phyloP scores from a whole-genome alignment of 2,797 vertebrate species.

The Amazonetta brasiliensis region DNA sequence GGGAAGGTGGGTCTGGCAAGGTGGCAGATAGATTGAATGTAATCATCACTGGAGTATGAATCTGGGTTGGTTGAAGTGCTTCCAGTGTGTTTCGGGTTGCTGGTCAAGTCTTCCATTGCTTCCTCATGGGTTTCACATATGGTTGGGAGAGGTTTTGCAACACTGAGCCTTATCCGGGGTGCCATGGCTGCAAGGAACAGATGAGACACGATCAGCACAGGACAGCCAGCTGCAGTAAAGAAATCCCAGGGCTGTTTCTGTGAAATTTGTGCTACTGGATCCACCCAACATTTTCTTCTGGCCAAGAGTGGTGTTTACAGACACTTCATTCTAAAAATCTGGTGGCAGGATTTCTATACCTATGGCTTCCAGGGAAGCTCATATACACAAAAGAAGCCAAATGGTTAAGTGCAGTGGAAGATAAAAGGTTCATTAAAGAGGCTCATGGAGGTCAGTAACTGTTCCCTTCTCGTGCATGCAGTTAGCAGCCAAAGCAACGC shows the following conservation, averaged over 20 bases:
- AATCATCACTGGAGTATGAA: constrained; percentile 82
- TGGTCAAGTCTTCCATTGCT: constrained; percentile 72
- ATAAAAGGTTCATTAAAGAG: not conserved
- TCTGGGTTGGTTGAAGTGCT: constrained; percentile 27
- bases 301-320: not conserved
- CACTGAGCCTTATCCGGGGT: constrained; percentile 79
- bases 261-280: not conserved
- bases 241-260: not conserved
- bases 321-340: not conserved
- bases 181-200: constrained; percentile 82
- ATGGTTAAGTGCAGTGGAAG: not conserved
- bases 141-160: constrained; percentile 84
- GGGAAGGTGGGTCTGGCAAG: constrained; percentile 87
- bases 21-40: constrained; percentile 90
- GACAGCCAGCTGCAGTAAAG: not conserved
- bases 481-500: not conserved
- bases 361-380: not conserved
- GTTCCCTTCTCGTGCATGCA: not conserved
- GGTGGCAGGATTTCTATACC: not conserved
- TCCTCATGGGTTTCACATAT: constrained; percentile 85
- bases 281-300: not conserved
- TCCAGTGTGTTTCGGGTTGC: constrained; percentile 34
- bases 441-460: not conserved
- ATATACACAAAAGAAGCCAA: not conserved
- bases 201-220: not conserved